phyloP scores from a whole-genome alignment of 35 echinoderm and acorn worm genomes.

The Patiria miniata region DNA sequence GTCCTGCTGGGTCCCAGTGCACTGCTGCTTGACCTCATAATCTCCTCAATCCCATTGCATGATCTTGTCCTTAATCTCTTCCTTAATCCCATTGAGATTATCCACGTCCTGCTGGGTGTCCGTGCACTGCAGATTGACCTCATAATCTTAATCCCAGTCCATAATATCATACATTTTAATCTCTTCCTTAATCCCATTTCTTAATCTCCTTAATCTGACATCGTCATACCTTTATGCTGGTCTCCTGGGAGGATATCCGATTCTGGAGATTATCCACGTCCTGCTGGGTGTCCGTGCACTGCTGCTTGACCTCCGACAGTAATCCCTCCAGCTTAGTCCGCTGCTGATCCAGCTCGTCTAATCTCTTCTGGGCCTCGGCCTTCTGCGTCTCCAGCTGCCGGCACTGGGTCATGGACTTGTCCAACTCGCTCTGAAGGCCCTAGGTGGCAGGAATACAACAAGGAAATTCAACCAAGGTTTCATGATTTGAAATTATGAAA shows the following conservation, averaged over 20 bases:
- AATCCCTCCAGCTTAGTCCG: slow-evolving; percentile 81
- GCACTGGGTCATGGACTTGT: slow-evolving; percentile 71
- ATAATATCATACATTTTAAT: no score
- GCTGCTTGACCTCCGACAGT: slow-evolving; percentile 71
- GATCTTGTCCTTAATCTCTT: not conserved
- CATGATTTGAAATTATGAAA: no score
- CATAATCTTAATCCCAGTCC: no score
- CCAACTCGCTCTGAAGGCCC: slow-evolving; percentile 91
- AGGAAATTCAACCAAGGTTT: not conserved
- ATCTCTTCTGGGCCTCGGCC: slow-evolving; percentile 87
- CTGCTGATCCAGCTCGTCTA: slow-evolving; percentile 90
- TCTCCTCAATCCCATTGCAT: no score
- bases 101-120: slow-evolving; percentile 74
- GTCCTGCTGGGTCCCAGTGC: no score
- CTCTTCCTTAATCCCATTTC: no score
- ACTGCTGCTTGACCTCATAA: no score
- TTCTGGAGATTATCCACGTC: slow-evolving; percentile 65
- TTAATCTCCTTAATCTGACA: no score
- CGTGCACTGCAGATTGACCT: slow-evolving; percentile 79
- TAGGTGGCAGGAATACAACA: slow-evolving; percentile 4
- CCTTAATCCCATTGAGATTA: slow-evolving; percentile 11
- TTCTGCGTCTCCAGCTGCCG: slow-evolving; percentile 86
- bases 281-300: slow-evolving; percentile 74
- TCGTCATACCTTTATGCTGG: slow-evolving; percentile 69
- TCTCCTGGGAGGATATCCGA: slow-evolving; percentile 81